Evolutionary conservation across 2,113 vertebrate species (phyloP).

Genomic region (Eulemur rufifrons): DNA sequence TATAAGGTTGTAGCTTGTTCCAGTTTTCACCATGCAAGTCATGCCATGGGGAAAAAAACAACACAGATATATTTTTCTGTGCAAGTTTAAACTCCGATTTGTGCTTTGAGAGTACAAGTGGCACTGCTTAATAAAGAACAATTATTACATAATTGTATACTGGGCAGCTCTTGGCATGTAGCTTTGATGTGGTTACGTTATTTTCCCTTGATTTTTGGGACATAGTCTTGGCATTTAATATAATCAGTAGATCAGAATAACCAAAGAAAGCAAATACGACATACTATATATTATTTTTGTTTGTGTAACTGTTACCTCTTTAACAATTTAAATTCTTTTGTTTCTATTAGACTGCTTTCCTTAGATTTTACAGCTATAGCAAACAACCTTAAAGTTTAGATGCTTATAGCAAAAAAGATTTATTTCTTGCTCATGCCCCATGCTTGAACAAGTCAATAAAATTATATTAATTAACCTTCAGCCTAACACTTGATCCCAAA

Average conservation of each 20-base stretch:
- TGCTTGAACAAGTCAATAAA: neutral
- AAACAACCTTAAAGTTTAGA: neutral
- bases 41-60: neutral
- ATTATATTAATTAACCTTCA: neutral
- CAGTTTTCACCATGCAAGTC: neutral
- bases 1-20: neutral
- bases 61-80: neutral
- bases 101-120: neutral
- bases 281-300: neutral
- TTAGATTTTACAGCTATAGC: neutral
- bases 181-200: neutral
- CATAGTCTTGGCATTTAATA: neutral
- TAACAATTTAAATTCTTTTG: neutral
- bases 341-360: neutral
- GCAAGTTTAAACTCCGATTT: neutral
- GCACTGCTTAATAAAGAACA: neutral
- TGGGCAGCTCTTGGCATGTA: neutral
- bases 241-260: neutral
- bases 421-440: neutral
- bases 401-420: neutral
- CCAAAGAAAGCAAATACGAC: neutral
- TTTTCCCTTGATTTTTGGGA: neutral
- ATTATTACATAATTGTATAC: neutral
- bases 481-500: neutral
- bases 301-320: neutral